Conservation (phyloP, 64 coral and sea anemone genomes). For the Montipora foliosa region DNA sequence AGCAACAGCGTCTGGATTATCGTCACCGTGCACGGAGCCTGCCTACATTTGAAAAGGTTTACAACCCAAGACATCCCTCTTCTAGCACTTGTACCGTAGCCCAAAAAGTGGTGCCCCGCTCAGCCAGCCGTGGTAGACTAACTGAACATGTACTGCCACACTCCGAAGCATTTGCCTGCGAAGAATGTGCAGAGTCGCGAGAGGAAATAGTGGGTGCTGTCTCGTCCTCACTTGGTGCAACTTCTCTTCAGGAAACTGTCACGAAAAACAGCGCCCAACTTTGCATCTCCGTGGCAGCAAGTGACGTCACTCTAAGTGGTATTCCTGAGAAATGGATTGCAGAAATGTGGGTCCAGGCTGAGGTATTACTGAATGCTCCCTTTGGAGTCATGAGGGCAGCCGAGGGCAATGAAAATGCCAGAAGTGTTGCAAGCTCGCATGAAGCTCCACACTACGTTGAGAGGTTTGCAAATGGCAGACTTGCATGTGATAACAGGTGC, state of each 20-base stretch:
- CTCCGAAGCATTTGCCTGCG: neutral
- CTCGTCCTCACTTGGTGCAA: neutral
- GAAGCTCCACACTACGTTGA: neutral
- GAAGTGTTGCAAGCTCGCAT: conserved; percentile 1
- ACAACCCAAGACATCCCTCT: neutral
- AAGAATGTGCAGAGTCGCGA: neutral
- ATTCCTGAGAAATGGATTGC: neutral
- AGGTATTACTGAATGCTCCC: neutral
- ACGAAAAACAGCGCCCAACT: neutral
- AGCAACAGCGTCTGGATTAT: conserved; percentile 28
- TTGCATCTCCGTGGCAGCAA: neutral
- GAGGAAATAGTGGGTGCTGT: neutral
- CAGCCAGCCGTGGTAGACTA: neutral
- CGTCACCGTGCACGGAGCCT: neutral
- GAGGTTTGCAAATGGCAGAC: neutral
- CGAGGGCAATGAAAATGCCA: neutral
- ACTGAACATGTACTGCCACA: neutral
- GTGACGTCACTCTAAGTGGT: neutral
- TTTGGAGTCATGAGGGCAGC: neutral
- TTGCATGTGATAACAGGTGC: conserved; percentile 11
- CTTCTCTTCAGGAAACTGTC: neutral
- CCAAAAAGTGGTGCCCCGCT: neutral
- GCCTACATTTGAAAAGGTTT: neutral
- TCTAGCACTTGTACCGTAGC: neutral
- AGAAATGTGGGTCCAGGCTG: neutral